Evolutionary conservation across 2,888 invertebrate species (phyloP), one percentile per base, ranked within the genome.

Genomic region (Allacma fusca): DNA sequence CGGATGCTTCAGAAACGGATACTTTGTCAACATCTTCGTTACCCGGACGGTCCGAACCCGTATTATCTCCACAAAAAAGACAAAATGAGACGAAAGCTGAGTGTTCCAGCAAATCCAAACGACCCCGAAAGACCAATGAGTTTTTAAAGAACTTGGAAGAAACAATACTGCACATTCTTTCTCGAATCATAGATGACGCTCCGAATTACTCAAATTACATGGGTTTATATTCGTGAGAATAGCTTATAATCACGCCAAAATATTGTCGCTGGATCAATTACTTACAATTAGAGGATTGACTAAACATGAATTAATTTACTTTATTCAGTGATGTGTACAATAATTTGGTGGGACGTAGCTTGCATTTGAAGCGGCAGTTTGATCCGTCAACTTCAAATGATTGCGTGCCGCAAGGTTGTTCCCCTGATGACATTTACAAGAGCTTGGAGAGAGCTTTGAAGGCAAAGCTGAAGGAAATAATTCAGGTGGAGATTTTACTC

Each of bases 151-250:
- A n/a, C n/a, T 7, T 59, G 9, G 59, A 59, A 23, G 59, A 59
- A 7, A 21, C 59, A 13, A n/a, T 59, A 23, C n/a, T 23, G 19
- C 5, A n/a, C 7, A 59, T 59, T 7, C 59, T 59, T 5, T 7
- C 59, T 59, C 9, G 59, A 19, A 19, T n/a, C n/a, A 59, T n/a
- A 23, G 19, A 69, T 21, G 68, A 68, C 4, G n/a, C 69, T 23
- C 43, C 40, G 26, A 23, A n/a, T 9, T 5, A 12, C 16, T 28
- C 26, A 57, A 24, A 71, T 23, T 71, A 50, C 28, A 71, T 71
- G 71, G 57, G 43, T 5, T 28, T 71, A 13, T 71, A 71, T 23
- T 71, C 71, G 71, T 71, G 9, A 50, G 26, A 23, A 21, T 12
- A 40, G 7, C 26, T 13, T 24, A 23, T 65, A 16, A 2, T 26